Conservation (phyloP, 2,888 invertebrate genomes). For the Campaea margaritaria region DNA sequence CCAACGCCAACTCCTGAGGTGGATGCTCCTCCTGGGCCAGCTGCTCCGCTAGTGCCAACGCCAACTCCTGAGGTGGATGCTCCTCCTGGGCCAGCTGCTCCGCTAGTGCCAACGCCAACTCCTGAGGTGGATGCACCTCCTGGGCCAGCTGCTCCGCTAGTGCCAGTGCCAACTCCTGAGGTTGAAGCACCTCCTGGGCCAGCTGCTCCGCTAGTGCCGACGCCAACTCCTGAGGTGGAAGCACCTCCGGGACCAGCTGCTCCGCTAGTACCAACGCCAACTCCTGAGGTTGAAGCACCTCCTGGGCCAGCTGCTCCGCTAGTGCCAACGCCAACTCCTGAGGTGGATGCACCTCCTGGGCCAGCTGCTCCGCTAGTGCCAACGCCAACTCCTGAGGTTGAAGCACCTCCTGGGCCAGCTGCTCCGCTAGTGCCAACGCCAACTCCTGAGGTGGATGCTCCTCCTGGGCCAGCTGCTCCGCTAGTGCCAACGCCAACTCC, state of each 20-base stretch:
- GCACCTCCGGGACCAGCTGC: neutral
- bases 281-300: neutral
- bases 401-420: neutral
- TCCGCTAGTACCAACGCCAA: neutral
- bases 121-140: neutral
- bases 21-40: slow-evolving; percentile 1
- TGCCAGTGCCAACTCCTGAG: neutral
- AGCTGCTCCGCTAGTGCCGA: neutral
- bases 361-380: neutral
- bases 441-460: neutral
- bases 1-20: neutral
- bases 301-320: neutral
- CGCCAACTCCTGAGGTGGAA: neutral
- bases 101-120: neutral
- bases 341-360: neutral
- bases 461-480: slow-evolving; percentile 2
- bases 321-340: neutral
- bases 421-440: too few relatives aligned
- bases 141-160: neutral
- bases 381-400: neutral
- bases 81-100: slow-evolving; percentile 1
- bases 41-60: neutral
- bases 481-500: neutral
- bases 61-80: too few relatives aligned
- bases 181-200: neutral